Evolutionary conservation across 2,797 vertebrate species (phyloP).

Genomic region (Triplophysa bombifrons): DNA sequence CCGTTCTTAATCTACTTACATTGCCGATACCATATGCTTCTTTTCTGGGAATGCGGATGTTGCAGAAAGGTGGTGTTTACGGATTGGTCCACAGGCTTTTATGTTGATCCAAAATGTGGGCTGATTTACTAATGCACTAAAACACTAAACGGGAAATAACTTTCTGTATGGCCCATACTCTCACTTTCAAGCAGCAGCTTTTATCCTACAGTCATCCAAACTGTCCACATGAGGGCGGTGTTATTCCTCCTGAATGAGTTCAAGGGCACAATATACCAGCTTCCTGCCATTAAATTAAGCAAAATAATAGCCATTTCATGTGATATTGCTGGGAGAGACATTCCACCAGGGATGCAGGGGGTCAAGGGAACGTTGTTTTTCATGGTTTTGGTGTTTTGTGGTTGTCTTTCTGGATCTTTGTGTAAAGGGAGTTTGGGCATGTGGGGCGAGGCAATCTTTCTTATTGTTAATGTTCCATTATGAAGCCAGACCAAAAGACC

Average conservation of each 20-base stretch:
- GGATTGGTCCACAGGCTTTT: constrained; percentile 26
- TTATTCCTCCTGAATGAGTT: background rate
- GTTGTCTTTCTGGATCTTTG: constrained; percentile 55
- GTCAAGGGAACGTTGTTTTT: constrained; percentile 54
- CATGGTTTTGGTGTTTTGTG: constrained; percentile 54
- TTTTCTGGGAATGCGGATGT: constrained; percentile 20
- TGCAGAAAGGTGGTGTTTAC: constrained; percentile 10
- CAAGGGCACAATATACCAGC: background rate
- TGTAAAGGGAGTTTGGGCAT: constrained; percentile 48
- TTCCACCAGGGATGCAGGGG: constrained; percentile 51
- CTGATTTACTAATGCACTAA: constrained; percentile 35
- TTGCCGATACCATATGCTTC: constrained; percentile 11
- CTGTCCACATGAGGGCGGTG: background rate
- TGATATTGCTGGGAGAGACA: constrained; percentile 20
- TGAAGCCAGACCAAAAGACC: constrained; percentile 53
- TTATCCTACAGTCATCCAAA: constrained; percentile 18
- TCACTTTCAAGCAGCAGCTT: constrained; percentile 30
- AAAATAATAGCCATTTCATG: constrained; percentile 3
- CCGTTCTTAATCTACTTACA: constrained; percentile 2
- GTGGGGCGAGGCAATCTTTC: constrained; percentile 45
- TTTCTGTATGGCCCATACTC: constrained; percentile 51
- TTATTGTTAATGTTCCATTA: constrained; percentile 38
- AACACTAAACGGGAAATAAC: constrained; percentile 26
- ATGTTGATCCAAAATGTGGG: constrained; percentile 7
- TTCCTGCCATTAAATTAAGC: background rate